Conservation (phyloP, 2,888 invertebrate species). For the Automeris io region DNA sequence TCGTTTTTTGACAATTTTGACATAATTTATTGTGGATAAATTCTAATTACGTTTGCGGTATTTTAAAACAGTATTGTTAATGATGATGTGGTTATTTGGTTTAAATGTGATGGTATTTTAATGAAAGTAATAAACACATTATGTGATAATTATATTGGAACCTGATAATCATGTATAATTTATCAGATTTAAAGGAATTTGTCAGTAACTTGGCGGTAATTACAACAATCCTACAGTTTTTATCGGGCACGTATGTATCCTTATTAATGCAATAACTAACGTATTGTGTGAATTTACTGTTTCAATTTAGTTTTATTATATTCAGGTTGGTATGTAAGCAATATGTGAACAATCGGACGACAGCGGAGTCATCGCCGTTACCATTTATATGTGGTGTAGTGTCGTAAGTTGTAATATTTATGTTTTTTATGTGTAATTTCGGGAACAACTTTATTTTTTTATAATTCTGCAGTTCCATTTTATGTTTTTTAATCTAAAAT, state of each 20-base stretch:
- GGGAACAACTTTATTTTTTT: too few relatives aligned
- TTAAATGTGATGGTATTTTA: too few relatives aligned
- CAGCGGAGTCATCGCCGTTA: slow-evolving; percentile 85
- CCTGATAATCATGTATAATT: slow-evolving; percentile 25
- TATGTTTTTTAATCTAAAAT: too few relatives aligned
- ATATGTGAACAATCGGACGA: slow-evolving; percentile 83
- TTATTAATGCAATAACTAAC: too few relatives aligned
- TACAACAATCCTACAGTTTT: slow-evolving; percentile 88
- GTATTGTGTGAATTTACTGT: slow-evolving; percentile 6
- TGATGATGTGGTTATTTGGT: too few relatives aligned
- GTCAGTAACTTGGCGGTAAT: slow-evolving; percentile 78
- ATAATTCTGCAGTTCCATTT: too few relatives aligned
- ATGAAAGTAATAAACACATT: too few relatives aligned
- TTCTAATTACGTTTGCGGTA: too few relatives aligned
- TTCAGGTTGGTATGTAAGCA: slow-evolving; percentile 86
- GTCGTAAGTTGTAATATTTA: slow-evolving; percentile 85
- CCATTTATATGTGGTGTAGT: slow-evolving; percentile 87
- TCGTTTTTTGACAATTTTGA: too few relatives aligned
- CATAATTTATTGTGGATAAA: too few relatives aligned
- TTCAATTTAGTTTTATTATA: slow-evolving; percentile 24
- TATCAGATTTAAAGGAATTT: slow-evolving; percentile 33
- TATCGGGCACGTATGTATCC: slow-evolving; percentile 90
- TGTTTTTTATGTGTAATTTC: too few relatives aligned
- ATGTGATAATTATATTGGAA: slow-evolving; percentile 1
- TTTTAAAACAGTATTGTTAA: too few relatives aligned